A percentile compares a stretch with the other conserved stretches of the same genome.
Conservation (phyloP, 2,797 vertebrate genomes). For the Poeciliopsis paucimaculata region DNA sequence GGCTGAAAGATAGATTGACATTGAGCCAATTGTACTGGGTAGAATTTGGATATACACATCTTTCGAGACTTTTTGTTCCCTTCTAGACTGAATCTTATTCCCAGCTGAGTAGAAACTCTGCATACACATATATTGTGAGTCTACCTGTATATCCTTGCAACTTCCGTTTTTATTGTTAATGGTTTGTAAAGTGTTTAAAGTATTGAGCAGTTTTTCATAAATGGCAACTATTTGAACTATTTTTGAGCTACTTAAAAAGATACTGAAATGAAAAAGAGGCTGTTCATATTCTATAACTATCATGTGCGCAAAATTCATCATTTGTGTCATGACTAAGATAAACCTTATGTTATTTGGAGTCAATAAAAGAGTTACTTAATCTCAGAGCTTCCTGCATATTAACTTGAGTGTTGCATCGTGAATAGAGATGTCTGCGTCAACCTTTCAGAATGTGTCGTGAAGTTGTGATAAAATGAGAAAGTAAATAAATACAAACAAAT, state of each 20-base stretch:
- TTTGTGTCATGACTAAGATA: conserved; percentile 68
- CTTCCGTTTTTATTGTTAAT: conserved; percentile 70
- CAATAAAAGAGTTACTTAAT: conserved; percentile 75
- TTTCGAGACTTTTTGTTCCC: neutral
- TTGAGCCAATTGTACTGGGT: neutral
- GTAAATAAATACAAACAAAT: conserved; percentile 81
- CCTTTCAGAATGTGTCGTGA: conserved; percentile 16
- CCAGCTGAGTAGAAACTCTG: neutral
- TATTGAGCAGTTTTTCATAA: conserved; percentile 68
- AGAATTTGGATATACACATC: neutral
- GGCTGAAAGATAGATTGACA: neutral
- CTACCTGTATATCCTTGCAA: conserved; percentile 51
- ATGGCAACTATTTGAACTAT: conserved; percentile 55
- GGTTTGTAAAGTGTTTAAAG: conserved; percentile 75
- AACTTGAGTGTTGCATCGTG: conserved; percentile 25
- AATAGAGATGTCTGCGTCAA: neutral
- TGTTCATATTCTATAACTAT: conserved; percentile 65
- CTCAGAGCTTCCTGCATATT: conserved; percentile 35
- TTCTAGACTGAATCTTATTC: neutral
- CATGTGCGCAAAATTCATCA: conserved; percentile 61
- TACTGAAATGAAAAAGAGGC: conserved; percentile 49
- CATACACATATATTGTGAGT: conserved; percentile 41
- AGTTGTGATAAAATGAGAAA: conserved; percentile 68
- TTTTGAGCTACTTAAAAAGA: conserved; percentile 49
- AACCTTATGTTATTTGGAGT: conserved; percentile 69